Base-by-base conservation (phyloP, 2,797 vertebrate species). In the Sebastes hubbsi region DNA sequence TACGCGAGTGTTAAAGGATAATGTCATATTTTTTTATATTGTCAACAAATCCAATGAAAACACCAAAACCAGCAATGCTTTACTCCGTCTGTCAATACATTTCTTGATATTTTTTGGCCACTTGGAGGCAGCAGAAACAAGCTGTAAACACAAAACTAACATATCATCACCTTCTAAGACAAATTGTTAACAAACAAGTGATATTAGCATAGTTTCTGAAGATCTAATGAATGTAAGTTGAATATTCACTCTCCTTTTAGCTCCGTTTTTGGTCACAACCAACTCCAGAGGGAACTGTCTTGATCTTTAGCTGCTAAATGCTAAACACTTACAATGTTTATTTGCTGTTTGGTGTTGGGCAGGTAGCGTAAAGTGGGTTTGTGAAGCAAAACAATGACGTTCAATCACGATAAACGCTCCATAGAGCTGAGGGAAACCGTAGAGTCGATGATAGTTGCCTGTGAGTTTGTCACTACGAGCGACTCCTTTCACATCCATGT, bases 61-160 rank as follows among this genome's bases (percentile, higher is more conserved):
- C 20, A 61, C 38, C 7, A 1, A 73, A 24, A 20, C 5, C 20
- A 38, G 20, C 32, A 34, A 55, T 38, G 8, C 11, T 59, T 76
- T 34, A 7, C 0, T 52, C 5, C 0, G 1, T 36, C 38, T 29
- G 8, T 36, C 0, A 25, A 1, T 52, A 8, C 7, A 22, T 61
- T 58, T 4, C 14, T 1, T 34, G 1, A 36, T 42, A 16, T 18
- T 18, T 38, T 25, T n/a, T 54, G 18, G 30, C 42, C 58, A 54
- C 18, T 13, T 4, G 30, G 66, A n/a, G 32, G 74, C 29, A 52
- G 65, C 16, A 9, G 14, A 63, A 42, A 71, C 32, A 25, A 56
- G 24, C 32, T 30, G 4, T 70, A 55, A 52, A 34, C 55, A 75
- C 32, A 58, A 49, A 0, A 0, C 1, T 32, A 7, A 61, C 11